Base-by-base conservation (phyloP, 2,113 vertebrate species). In the Nothoprocta perdicaria region DNA sequence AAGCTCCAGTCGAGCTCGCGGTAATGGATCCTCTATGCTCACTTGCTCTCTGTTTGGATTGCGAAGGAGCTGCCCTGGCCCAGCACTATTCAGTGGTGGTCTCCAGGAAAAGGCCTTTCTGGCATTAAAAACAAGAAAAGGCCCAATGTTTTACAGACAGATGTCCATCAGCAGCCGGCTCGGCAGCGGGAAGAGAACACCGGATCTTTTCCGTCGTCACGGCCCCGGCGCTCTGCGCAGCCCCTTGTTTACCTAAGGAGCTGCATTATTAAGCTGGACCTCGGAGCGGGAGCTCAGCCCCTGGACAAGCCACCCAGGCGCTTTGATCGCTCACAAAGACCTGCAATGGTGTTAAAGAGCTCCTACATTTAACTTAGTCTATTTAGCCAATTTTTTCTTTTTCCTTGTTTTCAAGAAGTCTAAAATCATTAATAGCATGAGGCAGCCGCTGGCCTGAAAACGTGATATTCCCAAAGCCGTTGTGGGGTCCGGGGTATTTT, bases 1-100 rank as follows among this genome's bases (percentile, higher is more conserved):
- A 94, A 91, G 91, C 96, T 91, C 94, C 91, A 95, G 95, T 93
- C 93, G 96, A 96, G 93, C 63, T 96, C 91, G 85, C 78, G 86
- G 94, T 96, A 97, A 97, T 86, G 80, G 96, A 95, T 95, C 94
- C 94, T 97, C 92, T 90, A 94, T 96, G 90, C 95, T 96, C 89
- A 94, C 94, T 95, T 94, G 90, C 92, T 75, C 81, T 96, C 94
- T 95, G 91, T 95, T 96, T 96, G 89, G 94, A 95, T 95, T 96
- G 92, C 86, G 88, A 94, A 96, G 87, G 81, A 94, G 90, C 88
- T 84, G 69, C 92, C 76, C 89, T 92, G 88, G 87, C 72, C 88
- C 92, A 91, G 94, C 94, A 78, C 68, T 93, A 90, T 91, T 95
- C 90, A 14, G 96, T 92, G 92, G 92, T 94, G 88, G 94, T 94